Evolutionary conservation across 2,113 vertebrate species (phyloP).

Genomic region (Pseudopodoces humilis): DNA sequence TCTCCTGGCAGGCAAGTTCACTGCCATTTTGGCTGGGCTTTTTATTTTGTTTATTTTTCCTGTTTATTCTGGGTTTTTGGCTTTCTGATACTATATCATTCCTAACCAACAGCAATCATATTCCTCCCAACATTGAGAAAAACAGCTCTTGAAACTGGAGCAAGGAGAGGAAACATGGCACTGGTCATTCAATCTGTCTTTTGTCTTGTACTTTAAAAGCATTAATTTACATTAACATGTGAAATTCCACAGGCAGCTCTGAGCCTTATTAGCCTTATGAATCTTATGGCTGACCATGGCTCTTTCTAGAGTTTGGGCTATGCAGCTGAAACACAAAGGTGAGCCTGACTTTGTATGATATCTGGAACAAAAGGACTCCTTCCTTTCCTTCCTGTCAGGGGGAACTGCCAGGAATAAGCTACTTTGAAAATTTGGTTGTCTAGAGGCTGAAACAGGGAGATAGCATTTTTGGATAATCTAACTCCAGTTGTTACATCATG

Average conservation of each 20-base stretch:
- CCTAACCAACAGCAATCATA: background rate
- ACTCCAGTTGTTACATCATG: background rate
- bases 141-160: background rate
- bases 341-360: background rate
- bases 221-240: background rate
- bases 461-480: background rate
- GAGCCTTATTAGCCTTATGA: background rate
- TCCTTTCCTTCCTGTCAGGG: background rate
- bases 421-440: background rate
- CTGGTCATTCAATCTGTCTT: background rate
- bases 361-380: background rate
- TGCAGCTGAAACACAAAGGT: background rate
- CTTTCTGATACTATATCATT: background rate
- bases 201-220: background rate
- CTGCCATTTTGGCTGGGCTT: background rate
- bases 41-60: background rate
- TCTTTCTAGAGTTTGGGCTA: background rate
- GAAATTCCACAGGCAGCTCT: background rate
- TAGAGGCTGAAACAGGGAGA: background rate
- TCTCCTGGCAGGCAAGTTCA: background rate
- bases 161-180: background rate
- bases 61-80: background rate
- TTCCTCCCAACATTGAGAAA: background rate
- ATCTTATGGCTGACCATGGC: background rate
- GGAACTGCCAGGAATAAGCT: background rate